Evolutionary conservation across 1,140 invertebrate genomes (phyloP).

Genomic region (Heterodera carotae): DNA sequence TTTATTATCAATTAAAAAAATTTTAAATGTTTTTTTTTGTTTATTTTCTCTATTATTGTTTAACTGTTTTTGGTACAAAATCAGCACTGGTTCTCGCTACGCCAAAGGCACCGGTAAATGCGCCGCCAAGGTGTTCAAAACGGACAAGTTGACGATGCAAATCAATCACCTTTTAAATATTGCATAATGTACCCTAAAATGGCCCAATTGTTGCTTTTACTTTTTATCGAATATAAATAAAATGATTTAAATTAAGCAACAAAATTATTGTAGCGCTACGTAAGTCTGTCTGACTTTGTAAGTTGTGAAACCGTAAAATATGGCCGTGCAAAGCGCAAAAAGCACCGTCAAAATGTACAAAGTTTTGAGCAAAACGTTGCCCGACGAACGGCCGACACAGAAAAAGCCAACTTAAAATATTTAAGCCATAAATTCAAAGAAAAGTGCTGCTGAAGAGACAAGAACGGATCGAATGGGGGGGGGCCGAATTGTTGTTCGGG

Average conservation of each 20-base stretch:
- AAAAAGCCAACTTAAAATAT: conserved; percentile 51
- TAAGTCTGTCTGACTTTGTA: conserved; percentile 46
- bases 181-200: neutral
- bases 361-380: conserved; percentile 60
- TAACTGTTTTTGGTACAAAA: conserved; percentile 27
- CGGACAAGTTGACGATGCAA: conserved; percentile 50
- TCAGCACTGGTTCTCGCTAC: conserved; percentile 9
- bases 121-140: conserved; percentile 43
- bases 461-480: no score
- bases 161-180: conserved; percentile 52
- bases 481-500: no score
- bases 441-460: no score
- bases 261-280: no score
- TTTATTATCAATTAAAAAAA: no score
- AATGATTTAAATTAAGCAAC: neutral
- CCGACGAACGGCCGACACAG: conserved; percentile 56
- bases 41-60: no score
- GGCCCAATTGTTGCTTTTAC: no score
- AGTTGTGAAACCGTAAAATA: conserved; percentile 64
- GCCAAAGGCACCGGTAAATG: neutral
- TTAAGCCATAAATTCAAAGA: neutral
- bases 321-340: conserved; percentile 51
- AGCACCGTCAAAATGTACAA: conserved; percentile 54
- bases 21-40: no score
- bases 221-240: no score